A percentile compares a stretch with the other conserved stretches of the same genome.
Evolutionary conservation across 2,797 vertebrate genomes (phyloP).

Genomic region (Odontamblyopus lacepedii): DNA sequence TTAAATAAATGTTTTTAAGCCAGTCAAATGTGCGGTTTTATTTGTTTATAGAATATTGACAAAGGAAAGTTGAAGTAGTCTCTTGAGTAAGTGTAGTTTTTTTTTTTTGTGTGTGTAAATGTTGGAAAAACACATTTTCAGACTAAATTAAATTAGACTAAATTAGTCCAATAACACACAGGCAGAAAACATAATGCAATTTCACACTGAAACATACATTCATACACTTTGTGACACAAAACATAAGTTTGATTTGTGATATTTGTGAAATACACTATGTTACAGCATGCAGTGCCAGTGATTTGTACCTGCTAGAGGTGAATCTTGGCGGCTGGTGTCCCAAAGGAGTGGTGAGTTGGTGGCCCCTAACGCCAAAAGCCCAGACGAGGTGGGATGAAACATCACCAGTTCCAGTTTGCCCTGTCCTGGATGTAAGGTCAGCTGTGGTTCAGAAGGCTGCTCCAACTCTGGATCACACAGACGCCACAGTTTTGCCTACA

Average conservation of each 20-base stretch:
- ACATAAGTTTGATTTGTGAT: constrained; percentile 12
- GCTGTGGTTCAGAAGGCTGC: constrained; percentile 62
- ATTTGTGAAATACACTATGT: neutral
- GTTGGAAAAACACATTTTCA: neutral
- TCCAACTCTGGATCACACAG: constrained; percentile 67
- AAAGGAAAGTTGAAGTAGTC: neutral
- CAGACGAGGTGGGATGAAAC: constrained; percentile 88
- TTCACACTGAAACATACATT: constrained; percentile 58
- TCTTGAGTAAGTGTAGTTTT: neutral
- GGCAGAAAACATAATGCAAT: constrained; percentile 45
- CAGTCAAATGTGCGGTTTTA: neutral
- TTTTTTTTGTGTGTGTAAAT: neutral
- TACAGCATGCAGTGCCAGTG: neutral
- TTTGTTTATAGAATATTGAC: neutral
- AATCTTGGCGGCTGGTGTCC: constrained; percentile 77
- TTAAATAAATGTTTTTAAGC: neutral
- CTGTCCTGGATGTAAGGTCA: constrained; percentile 73
- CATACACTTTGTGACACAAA: constrained; percentile 37
- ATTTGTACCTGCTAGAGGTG: constrained; percentile 83
- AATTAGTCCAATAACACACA: constrained; percentile 30
- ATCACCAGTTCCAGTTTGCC: constrained; percentile 77
- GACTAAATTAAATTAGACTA: neutral
- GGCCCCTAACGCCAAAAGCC: constrained; percentile 76
- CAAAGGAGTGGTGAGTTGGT: constrained; percentile 78
- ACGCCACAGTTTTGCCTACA: constrained; percentile 91